Base-by-base conservation (phyloP, 1,140 invertebrate species). In the Drosophila trapezifrons region DNA sequence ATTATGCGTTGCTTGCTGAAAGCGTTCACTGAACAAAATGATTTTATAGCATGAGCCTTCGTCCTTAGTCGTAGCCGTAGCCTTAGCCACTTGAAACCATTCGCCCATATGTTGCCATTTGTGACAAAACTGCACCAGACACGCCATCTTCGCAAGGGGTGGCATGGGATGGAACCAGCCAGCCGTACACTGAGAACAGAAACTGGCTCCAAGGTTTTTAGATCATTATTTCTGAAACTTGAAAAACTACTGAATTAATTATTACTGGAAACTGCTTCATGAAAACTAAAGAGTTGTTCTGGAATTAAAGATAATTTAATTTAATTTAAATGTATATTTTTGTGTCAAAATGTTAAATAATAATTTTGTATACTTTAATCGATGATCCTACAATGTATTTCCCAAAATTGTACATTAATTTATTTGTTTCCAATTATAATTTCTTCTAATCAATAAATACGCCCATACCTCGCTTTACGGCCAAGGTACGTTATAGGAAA, bases 21-120 rank as follows among this genome's bases (percentile, higher is more conserved):
- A 84, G 80, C 80, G 77, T 77, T 87, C 84, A 90, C 40, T 90
- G 85, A 89, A 81, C 85, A 80, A 89, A 89, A 89, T 89, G 85
- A 89, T 89, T 89, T 89, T 89, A 89, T 89, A 80, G 85, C 80
- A 63, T 75, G 80, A 69, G 77, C 76, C 71, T 60, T 46, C 76
- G 46, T 69, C 43, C 66, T 57, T 52, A 52, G 2, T 12, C 12
- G 7, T 18, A 49, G n/a, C 5, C 25, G 15, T 22, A 4, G 22
- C 46, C 47, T 37, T 6, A 62, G 76, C 72, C 80, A 87, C 76
- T 84, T 65, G 37, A 80, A 78, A 75, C 77, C 80, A 83, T 90
- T 80, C 55, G 77, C 43, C 84, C 84, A 89, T 89, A 89, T 89
- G 84, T 71, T 89, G 84, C 51, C 85, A 89, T 89, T 89, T 89